phyloP scores from a whole-genome alignment of 2,888 invertebrate genomes.

The Andrena hattorfiana region DNA sequence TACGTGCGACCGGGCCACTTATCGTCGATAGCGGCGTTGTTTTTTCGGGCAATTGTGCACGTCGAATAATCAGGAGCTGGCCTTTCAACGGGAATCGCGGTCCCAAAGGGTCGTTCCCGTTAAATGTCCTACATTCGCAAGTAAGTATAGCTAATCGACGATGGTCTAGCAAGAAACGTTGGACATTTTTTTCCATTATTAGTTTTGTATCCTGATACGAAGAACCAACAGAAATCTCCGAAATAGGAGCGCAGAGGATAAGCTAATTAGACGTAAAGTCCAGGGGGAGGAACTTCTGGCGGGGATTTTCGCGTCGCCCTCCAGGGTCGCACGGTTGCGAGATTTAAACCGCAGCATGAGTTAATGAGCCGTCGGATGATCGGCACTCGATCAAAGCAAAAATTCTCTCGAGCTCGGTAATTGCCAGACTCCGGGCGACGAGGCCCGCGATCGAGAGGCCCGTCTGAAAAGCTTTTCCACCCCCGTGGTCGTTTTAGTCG shows the following conservation, averaged over 20 bases:
- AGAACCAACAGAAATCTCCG: too few relatives aligned
- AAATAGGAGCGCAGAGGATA: background rate
- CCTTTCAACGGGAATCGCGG: constrained; percentile 10
- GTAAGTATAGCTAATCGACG: background rate
- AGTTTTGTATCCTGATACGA: too few relatives aligned
- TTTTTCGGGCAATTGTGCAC: constrained; percentile 15
- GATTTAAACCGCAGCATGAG: constrained; percentile 5
- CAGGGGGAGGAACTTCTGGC: too few relatives aligned
- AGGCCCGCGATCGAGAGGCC: constrained; percentile 42
- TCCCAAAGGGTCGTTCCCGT: background rate
- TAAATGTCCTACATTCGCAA: background rate
- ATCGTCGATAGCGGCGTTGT: constrained; percentile 12
- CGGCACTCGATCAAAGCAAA: constrained; percentile 57
- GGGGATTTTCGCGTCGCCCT: background rate
- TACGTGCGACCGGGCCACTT: constrained; percentile 24
- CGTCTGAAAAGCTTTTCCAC: constrained; percentile 39
- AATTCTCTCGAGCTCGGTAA: constrained; percentile 51
- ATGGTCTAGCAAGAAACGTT: background rate
- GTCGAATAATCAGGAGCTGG: constrained; percentile 12
- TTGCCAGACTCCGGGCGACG: constrained; percentile 45
- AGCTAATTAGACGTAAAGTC: background rate
- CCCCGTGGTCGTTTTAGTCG: constrained; percentile 25
- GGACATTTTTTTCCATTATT: background rate
- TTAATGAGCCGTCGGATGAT: constrained; percentile 52
- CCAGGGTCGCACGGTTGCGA: background rate